These are phyloP conservation scores for Campaea margaritaria DNA, from an alignment of 2,888 invertebrate species.

Conservation along the genomic window DNA sequence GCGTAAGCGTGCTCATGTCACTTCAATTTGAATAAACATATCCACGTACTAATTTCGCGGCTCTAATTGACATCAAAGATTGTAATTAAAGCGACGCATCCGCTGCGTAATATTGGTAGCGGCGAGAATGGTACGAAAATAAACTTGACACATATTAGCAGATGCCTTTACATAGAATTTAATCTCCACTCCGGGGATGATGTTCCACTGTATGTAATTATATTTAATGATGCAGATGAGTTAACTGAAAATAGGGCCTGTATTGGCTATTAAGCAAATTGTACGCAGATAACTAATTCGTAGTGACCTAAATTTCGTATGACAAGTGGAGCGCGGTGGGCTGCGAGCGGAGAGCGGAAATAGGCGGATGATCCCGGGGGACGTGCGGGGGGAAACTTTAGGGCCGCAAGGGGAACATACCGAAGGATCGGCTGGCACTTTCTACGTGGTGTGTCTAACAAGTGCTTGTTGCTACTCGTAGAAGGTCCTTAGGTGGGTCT, in stretches of 20 bases:
- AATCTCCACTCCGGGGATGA: constrained; percentile 45
- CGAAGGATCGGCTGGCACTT: constrained; percentile 43
- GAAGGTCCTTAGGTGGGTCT: not conserved
- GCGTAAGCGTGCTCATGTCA: constrained; percentile 30
- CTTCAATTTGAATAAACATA: constrained; percentile 32
- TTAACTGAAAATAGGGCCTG: constrained; percentile 46
- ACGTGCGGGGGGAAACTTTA: constrained; percentile 59
- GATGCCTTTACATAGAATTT: constrained; percentile 44
- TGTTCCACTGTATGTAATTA: constrained; percentile 50
- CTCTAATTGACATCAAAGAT: constrained; percentile 52
- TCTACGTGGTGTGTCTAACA: constrained; percentile 43
- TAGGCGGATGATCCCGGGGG: constrained; percentile 70
- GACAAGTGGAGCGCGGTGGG: constrained; percentile 63
- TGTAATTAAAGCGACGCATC: constrained; percentile 56
- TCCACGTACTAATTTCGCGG: constrained; percentile 41
- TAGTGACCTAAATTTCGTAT: constrained; percentile 75
- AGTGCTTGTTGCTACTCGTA: constrained; percentile 38
- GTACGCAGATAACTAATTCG: constrained; percentile 69
- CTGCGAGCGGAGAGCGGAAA: constrained; percentile 59
- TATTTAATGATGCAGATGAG: constrained; percentile 43
- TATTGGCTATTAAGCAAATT: constrained; percentile 64
- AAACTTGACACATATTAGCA: constrained; percentile 70
- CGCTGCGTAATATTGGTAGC: constrained; percentile 51
- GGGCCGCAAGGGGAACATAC: constrained; percentile 59
- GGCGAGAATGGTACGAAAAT: constrained; percentile 59